phyloP scores from a whole-genome alignment of 2,888 invertebrate species.

The Corythucha ciliata region DNA sequence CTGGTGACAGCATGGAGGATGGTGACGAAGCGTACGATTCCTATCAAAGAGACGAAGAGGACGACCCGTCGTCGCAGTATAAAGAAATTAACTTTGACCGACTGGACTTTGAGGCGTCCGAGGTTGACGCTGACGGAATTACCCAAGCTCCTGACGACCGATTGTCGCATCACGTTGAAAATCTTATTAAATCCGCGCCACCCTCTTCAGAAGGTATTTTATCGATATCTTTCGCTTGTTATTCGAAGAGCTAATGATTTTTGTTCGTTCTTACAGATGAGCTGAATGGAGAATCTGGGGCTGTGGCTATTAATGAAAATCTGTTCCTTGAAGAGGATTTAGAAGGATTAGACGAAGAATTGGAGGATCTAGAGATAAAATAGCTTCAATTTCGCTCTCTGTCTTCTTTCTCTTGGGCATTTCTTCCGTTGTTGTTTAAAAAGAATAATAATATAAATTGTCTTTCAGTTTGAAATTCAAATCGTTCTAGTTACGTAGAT shows the following conservation, averaged over 20 bases:
- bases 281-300: slow-evolving; percentile 23
- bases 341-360: slow-evolving; percentile 68
- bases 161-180: slow-evolving; percentile 27
- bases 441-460: too few relatives aligned
- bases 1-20: slow-evolving; percentile 73
- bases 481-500: too few relatives aligned
- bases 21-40: slow-evolving; percentile 76
- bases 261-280: not conserved
- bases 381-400: too few relatives aligned
- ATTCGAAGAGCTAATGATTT: not conserved
- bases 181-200: slow-evolving; percentile 24
- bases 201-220: not conserved
- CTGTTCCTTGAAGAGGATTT: slow-evolving; percentile 75
- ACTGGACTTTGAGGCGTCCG: slow-evolving; percentile 63
- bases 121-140: slow-evolving; percentile 66
- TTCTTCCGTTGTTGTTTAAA: too few relatives aligned
- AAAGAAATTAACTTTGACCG: slow-evolving; percentile 67
- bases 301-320: slow-evolving; percentile 80
- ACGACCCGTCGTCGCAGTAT: slow-evolving; percentile 53
- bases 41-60: slow-evolving; percentile 53
- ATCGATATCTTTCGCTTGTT: slow-evolving; percentile 7
- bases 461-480: too few relatives aligned
- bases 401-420: too few relatives aligned
- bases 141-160: slow-evolving; percentile 28
- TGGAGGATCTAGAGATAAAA: slow-evolving; percentile 50